These are phyloP conservation scores for Sthenelais limicola DNA, from an alignment of 2,888 invertebrate genomes.

Conservation along the genomic window DNA sequence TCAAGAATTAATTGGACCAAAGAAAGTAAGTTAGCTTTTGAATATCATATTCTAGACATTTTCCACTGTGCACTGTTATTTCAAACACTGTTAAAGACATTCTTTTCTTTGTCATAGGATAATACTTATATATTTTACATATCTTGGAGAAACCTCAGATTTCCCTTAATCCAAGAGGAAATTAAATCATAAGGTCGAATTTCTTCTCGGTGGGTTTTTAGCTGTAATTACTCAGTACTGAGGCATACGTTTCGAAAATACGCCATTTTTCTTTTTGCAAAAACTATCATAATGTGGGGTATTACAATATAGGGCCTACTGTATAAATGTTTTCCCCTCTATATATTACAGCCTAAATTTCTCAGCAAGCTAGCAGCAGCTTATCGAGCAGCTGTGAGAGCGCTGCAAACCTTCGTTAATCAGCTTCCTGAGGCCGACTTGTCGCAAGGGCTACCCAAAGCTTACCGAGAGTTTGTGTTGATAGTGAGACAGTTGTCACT, in stretches of 20 bases:
- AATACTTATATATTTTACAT: too few species aligned
- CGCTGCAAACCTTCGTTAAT: conserved; percentile 64
- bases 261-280: neutral
- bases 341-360: conserved; percentile 34
- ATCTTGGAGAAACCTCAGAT: too few species aligned
- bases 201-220: too few species aligned
- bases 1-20: conserved; percentile 54
- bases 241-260: neutral
- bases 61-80: too few species aligned
- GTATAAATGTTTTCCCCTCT: neutral
- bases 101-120: too few species aligned
- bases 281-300: neutral
- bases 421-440: conserved; percentile 57
- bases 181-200: too few species aligned
- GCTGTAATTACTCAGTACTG: too few species aligned
- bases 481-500: conserved; percentile 56
- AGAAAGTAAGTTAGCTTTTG: too few species aligned
- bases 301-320: neutral
- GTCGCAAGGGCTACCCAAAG: conserved; percentile 59
- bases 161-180: too few species aligned
- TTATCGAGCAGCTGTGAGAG: conserved; percentile 62
- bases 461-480: conserved; percentile 61
- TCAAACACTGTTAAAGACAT: too few species aligned
- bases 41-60: too few species aligned
- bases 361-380: conserved; percentile 57